Percentiles rank a stretch among this genome's conserved stretches.
Conservation (phyloP, 2,888 invertebrate genomes). For the Drosophila pseudotakahashii region DNA sequence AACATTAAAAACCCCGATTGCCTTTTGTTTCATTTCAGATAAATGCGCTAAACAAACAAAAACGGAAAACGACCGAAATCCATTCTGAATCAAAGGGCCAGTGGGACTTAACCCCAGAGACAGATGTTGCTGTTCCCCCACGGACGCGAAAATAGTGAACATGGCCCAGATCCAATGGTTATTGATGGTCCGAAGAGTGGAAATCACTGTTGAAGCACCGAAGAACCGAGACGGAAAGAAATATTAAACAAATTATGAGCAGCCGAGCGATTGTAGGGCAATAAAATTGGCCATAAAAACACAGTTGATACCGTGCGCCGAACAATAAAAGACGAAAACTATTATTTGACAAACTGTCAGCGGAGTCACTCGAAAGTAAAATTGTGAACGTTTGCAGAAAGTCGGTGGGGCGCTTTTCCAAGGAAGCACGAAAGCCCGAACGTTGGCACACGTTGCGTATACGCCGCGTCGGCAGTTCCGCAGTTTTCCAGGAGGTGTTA, state of each 20-base stretch:
- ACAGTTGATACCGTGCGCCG: conserved; percentile 43
- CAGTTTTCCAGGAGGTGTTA: conserved; percentile 57
- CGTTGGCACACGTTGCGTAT: conserved; percentile 51
- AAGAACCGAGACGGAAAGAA: conserved; percentile 25
- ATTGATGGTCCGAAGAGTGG: conserved; percentile 45
- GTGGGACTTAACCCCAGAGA: conserved; percentile 32
- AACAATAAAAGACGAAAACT: conserved; percentile 43
- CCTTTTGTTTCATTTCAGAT: conserved; percentile 73
- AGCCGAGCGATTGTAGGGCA: conserved; percentile 34
- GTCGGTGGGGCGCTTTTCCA: conserved; percentile 13
- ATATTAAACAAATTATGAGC: conserved; percentile 50
- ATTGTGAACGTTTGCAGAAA: conserved; percentile 56
- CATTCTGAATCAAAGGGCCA: conserved; percentile 19
- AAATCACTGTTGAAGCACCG: conserved; percentile 46
- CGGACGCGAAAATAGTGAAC: conserved; percentile 14
- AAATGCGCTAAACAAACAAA: conserved; percentile 55
- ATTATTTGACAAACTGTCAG: conserved; percentile 51
- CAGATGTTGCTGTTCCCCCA: conserved; percentile 56
- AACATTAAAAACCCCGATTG: conserved; percentile 77
- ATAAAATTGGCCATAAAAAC: conserved; percentile 66
- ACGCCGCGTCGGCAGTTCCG: conserved; percentile 50
- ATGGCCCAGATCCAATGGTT: conserved; percentile 55
- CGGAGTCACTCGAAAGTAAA: conserved; percentile 38
- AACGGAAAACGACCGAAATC: conserved; percentile 23
- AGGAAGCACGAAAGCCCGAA: background rate